These are phyloP conservation scores for Elgonia sp. DNA, from an alignment of 2,888 invertebrate species.

Conservation along the genomic window DNA sequence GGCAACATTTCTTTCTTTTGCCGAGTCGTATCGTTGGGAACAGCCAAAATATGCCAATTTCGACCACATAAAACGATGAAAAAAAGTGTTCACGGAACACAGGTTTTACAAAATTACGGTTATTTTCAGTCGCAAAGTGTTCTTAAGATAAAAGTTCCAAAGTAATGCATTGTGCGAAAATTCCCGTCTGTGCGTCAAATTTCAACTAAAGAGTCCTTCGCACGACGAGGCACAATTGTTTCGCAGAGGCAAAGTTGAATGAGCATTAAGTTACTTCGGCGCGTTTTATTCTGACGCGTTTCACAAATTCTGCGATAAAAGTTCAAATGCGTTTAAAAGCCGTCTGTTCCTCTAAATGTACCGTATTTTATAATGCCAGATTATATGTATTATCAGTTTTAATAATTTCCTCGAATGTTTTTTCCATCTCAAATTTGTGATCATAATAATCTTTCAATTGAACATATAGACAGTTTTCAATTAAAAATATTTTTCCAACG, in stretches of 20 bases:
- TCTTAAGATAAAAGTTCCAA: constrained; percentile 73
- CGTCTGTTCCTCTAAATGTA: constrained; percentile 19
- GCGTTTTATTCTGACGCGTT: constrained; percentile 65
- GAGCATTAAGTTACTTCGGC: constrained; percentile 70
- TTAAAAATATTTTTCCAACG: too few species aligned
- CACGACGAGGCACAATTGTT: constrained; percentile 64
- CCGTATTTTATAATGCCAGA: constrained; percentile 32
- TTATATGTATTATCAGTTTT: constrained; percentile 49
- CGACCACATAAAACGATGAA: neutral
- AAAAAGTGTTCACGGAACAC: constrained; percentile 47
- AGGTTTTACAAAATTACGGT: constrained; percentile 55
- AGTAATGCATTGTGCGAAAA: constrained; percentile 70
- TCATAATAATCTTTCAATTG: neutral
- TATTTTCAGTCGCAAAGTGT: constrained; percentile 68
- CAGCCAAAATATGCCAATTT: constrained; percentile 43
- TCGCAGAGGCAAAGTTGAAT: constrained; percentile 69
- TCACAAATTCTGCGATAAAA: constrained; percentile 65
- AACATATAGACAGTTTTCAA: too few species aligned
- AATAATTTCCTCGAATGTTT: constrained; percentile 6
- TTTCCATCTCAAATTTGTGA: neutral
- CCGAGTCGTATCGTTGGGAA: neutral
- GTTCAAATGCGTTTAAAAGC: constrained; percentile 59
- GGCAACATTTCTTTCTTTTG: neutral
- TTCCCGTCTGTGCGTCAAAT: constrained; percentile 71
- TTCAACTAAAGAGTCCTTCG: constrained; percentile 69